phyloP scores from a whole-genome alignment of 2,888 invertebrate genomes.

The Dolichomitus sp. region DNA sequence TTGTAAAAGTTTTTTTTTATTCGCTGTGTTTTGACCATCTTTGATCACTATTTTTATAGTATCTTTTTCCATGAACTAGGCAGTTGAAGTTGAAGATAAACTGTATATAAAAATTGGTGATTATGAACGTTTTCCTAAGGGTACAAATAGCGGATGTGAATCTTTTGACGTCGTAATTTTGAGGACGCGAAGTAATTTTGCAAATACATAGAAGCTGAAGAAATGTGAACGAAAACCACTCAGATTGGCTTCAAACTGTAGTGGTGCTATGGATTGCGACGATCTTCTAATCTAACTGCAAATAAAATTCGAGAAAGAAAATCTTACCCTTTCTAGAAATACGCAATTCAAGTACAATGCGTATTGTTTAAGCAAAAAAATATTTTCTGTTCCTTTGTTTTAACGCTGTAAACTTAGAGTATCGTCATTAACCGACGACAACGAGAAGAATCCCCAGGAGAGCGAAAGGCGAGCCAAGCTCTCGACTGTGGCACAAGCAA shows the following conservation, averaged over 20 bases:
- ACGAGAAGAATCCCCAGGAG: background rate
- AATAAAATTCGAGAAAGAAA: background rate
- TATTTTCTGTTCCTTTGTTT: background rate
- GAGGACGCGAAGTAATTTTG: background rate
- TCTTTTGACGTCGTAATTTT: background rate
- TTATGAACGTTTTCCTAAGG: background rate
- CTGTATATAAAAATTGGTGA: slow-evolving; percentile 3
- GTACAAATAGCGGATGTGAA: background rate
- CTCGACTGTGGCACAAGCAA: background rate
- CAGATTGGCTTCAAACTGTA: background rate
- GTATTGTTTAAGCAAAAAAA: background rate
- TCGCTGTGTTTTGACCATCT: background rate
- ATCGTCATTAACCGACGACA: background rate
- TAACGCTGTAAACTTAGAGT: background rate
- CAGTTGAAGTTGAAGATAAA: background rate
- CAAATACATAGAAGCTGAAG: background rate
- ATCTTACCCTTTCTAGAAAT: background rate
- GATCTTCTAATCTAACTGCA: background rate
- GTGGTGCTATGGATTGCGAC: background rate
- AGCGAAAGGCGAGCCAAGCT: background rate
- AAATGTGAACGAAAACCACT: background rate
- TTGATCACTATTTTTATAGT: too few relatives aligned
- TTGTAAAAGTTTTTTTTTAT: slow-evolving; percentile 10
- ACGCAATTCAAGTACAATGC: background rate
- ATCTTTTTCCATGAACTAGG: background rate